phyloP scores from a whole-genome alignment of 53 echinoderm and acorn worm genomes.

The Echinarachnius parma region DNA sequence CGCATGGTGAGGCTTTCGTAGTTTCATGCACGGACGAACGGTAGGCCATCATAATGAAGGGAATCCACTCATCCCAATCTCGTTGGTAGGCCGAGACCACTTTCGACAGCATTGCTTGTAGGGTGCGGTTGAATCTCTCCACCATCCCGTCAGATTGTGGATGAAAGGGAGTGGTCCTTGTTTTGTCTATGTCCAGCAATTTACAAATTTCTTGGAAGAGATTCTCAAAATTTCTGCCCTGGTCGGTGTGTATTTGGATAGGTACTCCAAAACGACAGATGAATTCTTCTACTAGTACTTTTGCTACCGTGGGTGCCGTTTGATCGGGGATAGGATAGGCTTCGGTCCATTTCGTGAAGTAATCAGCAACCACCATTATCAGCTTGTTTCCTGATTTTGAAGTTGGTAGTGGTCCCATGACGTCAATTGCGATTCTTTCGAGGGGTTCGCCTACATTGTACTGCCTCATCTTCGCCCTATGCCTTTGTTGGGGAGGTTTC shows the following conservation, averaged over 20 bases:
- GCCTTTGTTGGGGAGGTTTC: background rate
- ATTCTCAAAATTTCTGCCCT: slow-evolving; percentile 46
- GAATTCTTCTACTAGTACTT: slow-evolving; percentile 26
- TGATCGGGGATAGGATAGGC: slow-evolving; percentile 37
- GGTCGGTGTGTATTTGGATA: slow-evolving; percentile 35
- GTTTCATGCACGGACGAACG: slow-evolving; percentile 2
- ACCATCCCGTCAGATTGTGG: slow-evolving; percentile 41
- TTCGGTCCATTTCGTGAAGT: slow-evolving; percentile 46
- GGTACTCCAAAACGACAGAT: slow-evolving; percentile 42
- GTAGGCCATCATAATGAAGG: slow-evolving; percentile 13
- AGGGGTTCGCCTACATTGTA: slow-evolving; percentile 1
- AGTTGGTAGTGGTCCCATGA: slow-evolving; percentile 27
- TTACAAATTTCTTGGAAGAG: slow-evolving; percentile 38
- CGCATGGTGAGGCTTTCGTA: background rate
- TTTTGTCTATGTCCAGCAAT: slow-evolving; percentile 35
- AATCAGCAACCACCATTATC: slow-evolving; percentile 41
- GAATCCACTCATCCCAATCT: slow-evolving; percentile 13
- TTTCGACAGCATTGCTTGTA: slow-evolving; percentile 9
- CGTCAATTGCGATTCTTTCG: slow-evolving; percentile 30
- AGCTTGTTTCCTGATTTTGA: slow-evolving; percentile 8
- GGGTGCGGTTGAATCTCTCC: slow-evolving; percentile 22
- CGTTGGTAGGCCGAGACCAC: slow-evolving; percentile 1
- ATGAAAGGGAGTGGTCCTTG: slow-evolving; percentile 44
- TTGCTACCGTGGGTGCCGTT: slow-evolving; percentile 36
- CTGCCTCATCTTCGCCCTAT: slow-evolving; percentile 11